Base-by-base conservation (phyloP, 2,797 vertebrate genomes). In the Aythya fuligula region DNA sequence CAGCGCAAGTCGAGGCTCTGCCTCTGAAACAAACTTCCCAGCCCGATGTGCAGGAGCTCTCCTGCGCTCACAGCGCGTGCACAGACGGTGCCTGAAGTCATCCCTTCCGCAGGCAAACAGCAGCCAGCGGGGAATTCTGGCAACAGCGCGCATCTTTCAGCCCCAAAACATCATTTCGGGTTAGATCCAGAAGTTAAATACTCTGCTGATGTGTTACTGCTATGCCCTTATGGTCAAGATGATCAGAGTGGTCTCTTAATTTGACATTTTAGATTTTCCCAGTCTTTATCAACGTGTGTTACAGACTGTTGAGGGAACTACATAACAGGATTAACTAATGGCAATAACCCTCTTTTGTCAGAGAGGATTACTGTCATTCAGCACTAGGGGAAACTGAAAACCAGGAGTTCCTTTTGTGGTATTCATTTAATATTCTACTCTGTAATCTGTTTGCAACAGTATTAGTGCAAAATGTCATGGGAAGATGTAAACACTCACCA, bases 371-470 rank as follows among this genome's bases (percentile, higher is more conserved):
- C 93, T 97, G 95, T 97, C 97, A 98, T 54, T 97, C 94, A 97
- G 92, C 95, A 71, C 85, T 65, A 75, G 96, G 76, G 85, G 93
- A 96, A 97, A 96, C 92, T 57, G 93, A 94, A 96, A 97, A 96
- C 83, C 73, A 72, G 87, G 92, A 96, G 95, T 88, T 96, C 90
- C 96, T 97, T 97, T 96, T 94, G 97, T 96, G 87, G 91, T 96
- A 98, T 98, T 98, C 98, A 97, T 98, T 98, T 97, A 98, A 98
- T 97, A 98, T 97, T 97, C 90, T 89, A 65, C 83, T 95, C 87
- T 58, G 65, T 97, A 98, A 98, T 97, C 96, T 97, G 96, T 97
- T 98, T 97, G 97, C 96, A 98, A 97, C 95, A 97, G 62, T 90
- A 95, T 96, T 94, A 95, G 95, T 97, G 95, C 89, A 97, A 97